phyloP scores from a whole-genome alignment of 2,113 vertebrate genomes.

The Copsychus sechellarum region DNA sequence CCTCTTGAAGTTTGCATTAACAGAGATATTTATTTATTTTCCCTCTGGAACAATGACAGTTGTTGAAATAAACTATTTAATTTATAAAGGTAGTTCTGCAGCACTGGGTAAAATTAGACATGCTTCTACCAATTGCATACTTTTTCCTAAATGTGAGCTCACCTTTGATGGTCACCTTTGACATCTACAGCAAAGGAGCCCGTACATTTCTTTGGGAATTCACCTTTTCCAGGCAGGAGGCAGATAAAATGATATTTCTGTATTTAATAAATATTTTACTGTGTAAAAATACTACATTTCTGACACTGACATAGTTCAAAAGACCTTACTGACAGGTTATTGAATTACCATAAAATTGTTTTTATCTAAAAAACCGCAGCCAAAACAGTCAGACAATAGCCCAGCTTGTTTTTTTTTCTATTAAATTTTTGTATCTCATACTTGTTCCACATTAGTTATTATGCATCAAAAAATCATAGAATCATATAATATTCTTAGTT shows the following conservation, averaged over 20 bases:
- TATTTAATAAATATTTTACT: background rate
- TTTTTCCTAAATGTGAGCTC: background rate
- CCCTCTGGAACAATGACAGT: constrained; percentile 84
- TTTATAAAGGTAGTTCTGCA: background rate
- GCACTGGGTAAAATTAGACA: background rate
- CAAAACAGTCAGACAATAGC: background rate
- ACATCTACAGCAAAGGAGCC: background rate
- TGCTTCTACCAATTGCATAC: background rate
- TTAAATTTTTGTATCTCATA: background rate
- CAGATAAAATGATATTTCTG: background rate
- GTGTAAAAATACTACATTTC: background rate
- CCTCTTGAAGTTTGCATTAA: constrained; percentile 88
- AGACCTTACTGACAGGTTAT: background rate
- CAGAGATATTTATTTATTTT: constrained; percentile 88
- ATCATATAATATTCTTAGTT: background rate
- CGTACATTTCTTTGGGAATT: background rate
- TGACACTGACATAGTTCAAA: background rate
- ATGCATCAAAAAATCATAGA: background rate
- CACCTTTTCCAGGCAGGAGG: background rate
- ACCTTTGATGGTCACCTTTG: background rate
- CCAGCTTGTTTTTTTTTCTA: background rate
- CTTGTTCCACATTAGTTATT: background rate
- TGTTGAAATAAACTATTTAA: constrained; percentile 86
- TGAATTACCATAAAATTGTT: background rate
- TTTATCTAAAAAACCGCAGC: background rate